Percentiles rank a stretch among this genome's conserved stretches.
Conservation (phyloP, 1,140 invertebrate genomes). For the Aphis gossypii region DNA sequence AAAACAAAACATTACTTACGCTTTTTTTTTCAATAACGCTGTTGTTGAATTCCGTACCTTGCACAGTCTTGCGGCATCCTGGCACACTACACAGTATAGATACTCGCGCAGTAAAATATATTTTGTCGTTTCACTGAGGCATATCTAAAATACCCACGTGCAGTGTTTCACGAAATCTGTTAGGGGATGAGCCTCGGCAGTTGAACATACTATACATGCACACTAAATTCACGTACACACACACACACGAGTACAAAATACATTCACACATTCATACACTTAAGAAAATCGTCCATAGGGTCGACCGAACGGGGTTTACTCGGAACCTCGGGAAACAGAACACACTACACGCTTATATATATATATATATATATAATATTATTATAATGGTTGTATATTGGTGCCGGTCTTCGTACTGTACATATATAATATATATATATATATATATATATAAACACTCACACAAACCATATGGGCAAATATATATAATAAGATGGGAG, state of each 20-base stretch:
- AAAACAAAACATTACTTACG: neutral
- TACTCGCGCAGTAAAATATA: neutral
- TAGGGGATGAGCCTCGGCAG: neutral
- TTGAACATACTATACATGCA: neutral
- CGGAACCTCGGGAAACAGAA: neutral
- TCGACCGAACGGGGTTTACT: constrained; percentile 13
- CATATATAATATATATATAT: neutral
- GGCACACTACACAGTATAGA: neutral
- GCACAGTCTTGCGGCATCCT: neutral
- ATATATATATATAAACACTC: neutral
- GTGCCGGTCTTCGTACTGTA: neutral
- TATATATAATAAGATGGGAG: constrained; percentile 29
- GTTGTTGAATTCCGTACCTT: neutral
- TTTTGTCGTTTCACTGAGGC: neutral
- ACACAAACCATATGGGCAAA: constrained; percentile 50
- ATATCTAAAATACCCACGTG: neutral
- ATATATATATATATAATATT: constrained; percentile 20
- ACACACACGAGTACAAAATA: neutral
- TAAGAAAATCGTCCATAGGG: neutral
- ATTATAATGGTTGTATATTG: constrained; percentile 44
- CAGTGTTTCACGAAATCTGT: neutral
- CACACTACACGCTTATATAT: neutral
- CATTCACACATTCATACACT: neutral
- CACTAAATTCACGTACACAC: neutral
- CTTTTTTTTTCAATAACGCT: neutral